Evolutionary conservation across 2,797 vertebrate species (phyloP).

Genomic region (Gymnoscopelus braueri): DNA sequence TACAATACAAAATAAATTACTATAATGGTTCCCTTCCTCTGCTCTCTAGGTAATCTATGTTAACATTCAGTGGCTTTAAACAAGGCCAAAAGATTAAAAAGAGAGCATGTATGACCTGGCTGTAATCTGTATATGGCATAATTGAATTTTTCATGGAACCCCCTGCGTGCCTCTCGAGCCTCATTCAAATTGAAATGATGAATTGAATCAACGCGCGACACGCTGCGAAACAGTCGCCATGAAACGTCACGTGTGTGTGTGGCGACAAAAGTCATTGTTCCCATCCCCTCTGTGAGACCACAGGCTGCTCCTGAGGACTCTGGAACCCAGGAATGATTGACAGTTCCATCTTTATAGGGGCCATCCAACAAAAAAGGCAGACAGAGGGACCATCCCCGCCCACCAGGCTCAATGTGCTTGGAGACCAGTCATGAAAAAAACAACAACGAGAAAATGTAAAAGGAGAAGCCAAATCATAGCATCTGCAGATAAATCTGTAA

Average conservation of each 20-base stretch:
- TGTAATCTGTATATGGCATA: constrained; percentile 19
- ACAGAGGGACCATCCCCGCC: constrained; percentile 57
- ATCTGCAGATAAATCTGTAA: constrained; percentile 25
- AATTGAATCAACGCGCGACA: constrained; percentile 56
- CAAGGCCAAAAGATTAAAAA: neutral
- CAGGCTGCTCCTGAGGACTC: constrained; percentile 52
- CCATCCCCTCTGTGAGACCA: constrained; percentile 37
- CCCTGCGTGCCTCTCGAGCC: constrained; percentile 30
- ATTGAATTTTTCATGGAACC: constrained; percentile 30
- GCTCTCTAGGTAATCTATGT: neutral
- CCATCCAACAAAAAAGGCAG: constrained; percentile 62
- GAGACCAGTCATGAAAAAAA: constrained; percentile 35
- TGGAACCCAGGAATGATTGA: constrained; percentile 65
- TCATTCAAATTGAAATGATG: constrained; percentile 35
- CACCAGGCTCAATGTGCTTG: constrained; percentile 40
- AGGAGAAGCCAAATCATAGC: constrained; percentile 42
- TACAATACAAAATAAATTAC: neutral
- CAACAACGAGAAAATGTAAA: constrained; percentile 40
- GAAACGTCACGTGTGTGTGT: constrained; percentile 41
- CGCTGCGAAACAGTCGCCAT: constrained; percentile 37
- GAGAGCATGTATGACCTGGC: constrained; percentile 1
- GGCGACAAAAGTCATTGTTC: constrained; percentile 89
- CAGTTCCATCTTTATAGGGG: constrained; percentile 69
- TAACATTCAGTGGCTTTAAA: neutral
- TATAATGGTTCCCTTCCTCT: neutral